These are phyloP conservation scores for Bos taurus DNA, from an alignment of 2,113 vertebrate species.

Conservation along the genomic window ARS-UCD2.0 NC_037328.1:133191501-133192000, in stretches of 20 bases:
- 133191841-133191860: neutral
- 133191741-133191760: neutral
- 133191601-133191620: neutral
- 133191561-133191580: neutral
- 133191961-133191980: neutral
- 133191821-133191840: neutral
- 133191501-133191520: neutral
- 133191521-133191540: neutral
- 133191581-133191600: neutral
- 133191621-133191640: neutral
- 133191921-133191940: neutral
- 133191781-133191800: neutral
- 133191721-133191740: neutral
- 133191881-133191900: neutral
- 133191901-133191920: neutral
- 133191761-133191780: neutral
- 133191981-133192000: neutral
- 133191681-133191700: neutral
- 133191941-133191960: neutral
- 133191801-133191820: neutral
- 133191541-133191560: neutral
- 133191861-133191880: neutral
- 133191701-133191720: neutral
- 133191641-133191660: neutral
- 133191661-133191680: neutral